Conservation (phyloP, 1,140 invertebrate species). For the Diachasma alloeum region DNA sequence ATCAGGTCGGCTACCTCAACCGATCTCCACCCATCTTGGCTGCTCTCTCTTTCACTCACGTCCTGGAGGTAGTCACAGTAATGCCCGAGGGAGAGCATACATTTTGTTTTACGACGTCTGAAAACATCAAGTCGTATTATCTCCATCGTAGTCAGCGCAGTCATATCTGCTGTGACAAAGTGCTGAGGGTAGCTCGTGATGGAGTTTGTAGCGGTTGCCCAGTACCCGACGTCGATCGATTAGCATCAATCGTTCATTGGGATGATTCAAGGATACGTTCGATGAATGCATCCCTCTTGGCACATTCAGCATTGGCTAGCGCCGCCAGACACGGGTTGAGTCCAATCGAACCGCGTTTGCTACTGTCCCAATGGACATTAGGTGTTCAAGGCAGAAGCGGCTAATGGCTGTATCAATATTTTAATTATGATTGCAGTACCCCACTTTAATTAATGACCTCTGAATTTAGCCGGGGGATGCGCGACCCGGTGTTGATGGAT, state of each 20-base stretch:
- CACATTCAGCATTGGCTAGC: neutral
- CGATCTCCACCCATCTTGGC: neutral
- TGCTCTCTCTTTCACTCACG: neutral
- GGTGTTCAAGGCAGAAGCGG: neutral
- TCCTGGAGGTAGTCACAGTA: neutral
- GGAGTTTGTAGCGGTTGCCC: neutral
- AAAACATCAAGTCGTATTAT: neutral
- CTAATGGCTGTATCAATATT: neutral
- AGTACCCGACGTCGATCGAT: neutral
- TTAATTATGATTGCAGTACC: neutral
- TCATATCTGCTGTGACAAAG: neutral
- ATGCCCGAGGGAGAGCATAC: neutral
- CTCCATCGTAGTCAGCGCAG: neutral
- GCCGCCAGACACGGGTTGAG: neutral
- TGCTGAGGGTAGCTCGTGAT: neutral
- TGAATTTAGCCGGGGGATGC: neutral
- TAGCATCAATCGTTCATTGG: neutral
- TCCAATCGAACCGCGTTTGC: neutral
- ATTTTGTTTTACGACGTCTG: neutral
- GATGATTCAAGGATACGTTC: neutral
- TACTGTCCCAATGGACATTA: neutral
- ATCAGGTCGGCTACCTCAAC: slow-evolving; percentile 16
- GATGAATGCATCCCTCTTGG: neutral
- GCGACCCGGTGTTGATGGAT: too few relatives aligned
- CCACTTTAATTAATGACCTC: neutral